Percentiles rank a stretch among this genome's conserved stretches.
phyloP scores from a whole-genome alignment of 2,888 invertebrate species.

The Agrochola litura region DNA sequence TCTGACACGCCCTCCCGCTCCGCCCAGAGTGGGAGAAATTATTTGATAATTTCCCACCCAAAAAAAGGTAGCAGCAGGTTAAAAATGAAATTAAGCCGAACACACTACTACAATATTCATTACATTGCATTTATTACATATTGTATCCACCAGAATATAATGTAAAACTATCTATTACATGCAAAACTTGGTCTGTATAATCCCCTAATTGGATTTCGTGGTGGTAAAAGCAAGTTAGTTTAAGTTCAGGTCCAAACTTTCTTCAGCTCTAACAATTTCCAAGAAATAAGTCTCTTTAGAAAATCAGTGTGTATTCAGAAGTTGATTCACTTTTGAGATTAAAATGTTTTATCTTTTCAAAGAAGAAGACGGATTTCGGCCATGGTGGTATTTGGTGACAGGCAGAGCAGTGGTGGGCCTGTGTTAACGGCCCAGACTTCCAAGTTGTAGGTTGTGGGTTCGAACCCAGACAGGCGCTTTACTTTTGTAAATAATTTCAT shows the following conservation, averaged over 20 bases:
- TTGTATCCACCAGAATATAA: not conserved
- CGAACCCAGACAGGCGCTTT: no score
- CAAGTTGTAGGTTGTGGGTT: no score
- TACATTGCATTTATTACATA: not conserved
- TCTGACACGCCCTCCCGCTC: no score
- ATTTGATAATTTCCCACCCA: no score
- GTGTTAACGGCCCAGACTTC: no score
- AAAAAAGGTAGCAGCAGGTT: no score
- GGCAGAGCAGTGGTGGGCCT: no score
- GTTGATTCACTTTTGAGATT: not conserved
- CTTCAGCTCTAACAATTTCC: slow-evolving; percentile 11
- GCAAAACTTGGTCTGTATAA: not conserved
- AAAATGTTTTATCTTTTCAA: not conserved
- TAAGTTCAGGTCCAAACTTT: slow-evolving; percentile 33
- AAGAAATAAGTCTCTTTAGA: not conserved
- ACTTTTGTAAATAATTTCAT: no score
- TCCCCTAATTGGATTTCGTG: slow-evolving; percentile 12
- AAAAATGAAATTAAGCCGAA: not conserved
- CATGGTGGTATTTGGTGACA: not conserved
- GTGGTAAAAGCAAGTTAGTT: not conserved
- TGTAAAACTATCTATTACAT: not conserved
- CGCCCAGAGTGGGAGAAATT: no score
- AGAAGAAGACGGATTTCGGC: not conserved
- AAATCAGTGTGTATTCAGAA: slow-evolving; percentile 25
- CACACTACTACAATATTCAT: not conserved